Base-by-base conservation (phyloP, 30 jellyfish, hydroid and myxozoan species). In the Turritopsis rubra region DNA sequence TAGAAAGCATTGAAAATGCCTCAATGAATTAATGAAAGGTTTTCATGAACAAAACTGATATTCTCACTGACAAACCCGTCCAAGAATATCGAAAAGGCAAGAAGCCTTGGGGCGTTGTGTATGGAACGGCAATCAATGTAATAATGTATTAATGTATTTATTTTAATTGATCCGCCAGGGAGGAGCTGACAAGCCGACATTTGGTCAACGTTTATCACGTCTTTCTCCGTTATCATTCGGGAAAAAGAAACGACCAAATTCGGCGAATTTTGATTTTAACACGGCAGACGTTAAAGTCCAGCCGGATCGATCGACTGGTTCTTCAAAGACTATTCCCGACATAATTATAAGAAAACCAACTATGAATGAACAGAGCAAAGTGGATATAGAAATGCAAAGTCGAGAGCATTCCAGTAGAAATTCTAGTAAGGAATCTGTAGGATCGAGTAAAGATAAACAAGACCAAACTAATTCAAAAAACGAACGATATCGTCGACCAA, bases 401-500 rank as follows among this genome's bases (percentile, higher is more conserved):
- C 27, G 71, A 26, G 85, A 52, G 5, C 27, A 52, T 60, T 30
- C 23, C 1, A 29, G 73, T 29, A 28, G 16, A 18, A 30, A 21
- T 26, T 60, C 41, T 52, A 77, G 29, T 19, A 60, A 77, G 25
- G 85, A 77, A 8, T 20, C 28, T 16, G 27, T 25, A 26, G 1
- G 29, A 17, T 17, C n/a, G 22, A 72, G 27, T 22, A 53, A 76
- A 9, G 73, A n/a, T n/a, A 22, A 74, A 76, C 78, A 76, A n/a
- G n/a, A n/a, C n/a, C n/a, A n/a, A 13, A 41, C 13, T 3, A 41
- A 41, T 13, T 5, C 60, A 5, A 74, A 74, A 74, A 52, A 30
- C 53, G 41, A 30, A n/a, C 54, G 65, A 5, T 80, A 23, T 27
- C 87, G 87, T 53, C 81, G 87, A 13, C 87, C 87, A 26, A 53